phyloP scores from a whole-genome alignment of 2,888 invertebrate genomes.

The Drosophila paramelanica region DNA sequence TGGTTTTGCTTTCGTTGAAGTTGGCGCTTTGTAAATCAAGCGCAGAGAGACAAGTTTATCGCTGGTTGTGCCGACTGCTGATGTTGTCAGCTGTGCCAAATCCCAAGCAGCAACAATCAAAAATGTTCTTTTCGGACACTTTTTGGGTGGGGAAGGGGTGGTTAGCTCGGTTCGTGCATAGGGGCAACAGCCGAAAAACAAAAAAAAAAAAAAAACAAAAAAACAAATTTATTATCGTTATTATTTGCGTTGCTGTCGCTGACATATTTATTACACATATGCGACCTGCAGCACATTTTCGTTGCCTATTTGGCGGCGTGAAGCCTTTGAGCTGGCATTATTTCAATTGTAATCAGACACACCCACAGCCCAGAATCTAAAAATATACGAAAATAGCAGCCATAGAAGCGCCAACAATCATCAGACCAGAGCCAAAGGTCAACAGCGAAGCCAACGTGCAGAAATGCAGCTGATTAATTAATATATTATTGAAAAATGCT shows the following conservation, averaged over 20 bases:
- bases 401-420: constrained; percentile 50
- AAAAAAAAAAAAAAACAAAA: constrained; percentile 9
- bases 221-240: constrained; percentile 56
- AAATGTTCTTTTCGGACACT: constrained; percentile 9
- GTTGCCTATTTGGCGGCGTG: constrained; percentile 55
- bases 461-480: constrained; percentile 56
- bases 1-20: constrained; percentile 18
- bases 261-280: constrained; percentile 63
- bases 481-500: constrained; percentile 47
- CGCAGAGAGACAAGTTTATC: constrained; percentile 65
- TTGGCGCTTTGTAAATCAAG: constrained; percentile 70
- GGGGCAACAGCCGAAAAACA: constrained; percentile 30
- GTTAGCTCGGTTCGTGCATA: constrained; percentile 22
- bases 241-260: constrained; percentile 62
- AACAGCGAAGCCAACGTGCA: constrained; percentile 18
- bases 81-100: constrained; percentile 57
- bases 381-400: constrained; percentile 39
- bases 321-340: constrained; percentile 57
- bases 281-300: constrained; percentile 30
- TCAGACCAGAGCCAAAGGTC: constrained; percentile 47
- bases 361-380: constrained; percentile 2
- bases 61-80: constrained; percentile 47
- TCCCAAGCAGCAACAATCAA: constrained; percentile 48
- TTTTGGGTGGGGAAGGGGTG: background rate
- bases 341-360: constrained; percentile 35